phyloP scores from a whole-genome alignment of 2,797 vertebrate genomes.

The Alauda arvensis region DNA sequence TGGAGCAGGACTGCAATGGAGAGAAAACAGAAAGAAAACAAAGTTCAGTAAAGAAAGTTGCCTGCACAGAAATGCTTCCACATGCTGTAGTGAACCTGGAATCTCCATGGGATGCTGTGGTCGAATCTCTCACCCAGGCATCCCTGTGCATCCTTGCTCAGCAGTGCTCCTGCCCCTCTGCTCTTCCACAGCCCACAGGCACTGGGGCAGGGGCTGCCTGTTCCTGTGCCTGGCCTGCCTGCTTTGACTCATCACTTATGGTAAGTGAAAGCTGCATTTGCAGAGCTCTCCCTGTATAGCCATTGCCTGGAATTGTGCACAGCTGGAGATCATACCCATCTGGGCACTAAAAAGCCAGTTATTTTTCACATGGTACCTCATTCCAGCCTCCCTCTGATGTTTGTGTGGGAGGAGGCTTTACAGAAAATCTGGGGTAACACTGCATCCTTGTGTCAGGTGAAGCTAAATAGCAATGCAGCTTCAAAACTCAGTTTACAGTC shows the following conservation, averaged over 20 bases:
- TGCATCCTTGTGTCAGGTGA: slow-evolving; percentile 9
- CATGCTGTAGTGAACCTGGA: background rate
- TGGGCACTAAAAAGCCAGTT: background rate
- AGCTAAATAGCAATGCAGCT: background rate
- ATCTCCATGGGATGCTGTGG: background rate
- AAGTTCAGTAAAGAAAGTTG: background rate
- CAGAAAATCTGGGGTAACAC: background rate
- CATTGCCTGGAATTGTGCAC: background rate
- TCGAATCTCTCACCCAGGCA: background rate
- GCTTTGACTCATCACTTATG: background rate
- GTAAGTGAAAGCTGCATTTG: background rate
- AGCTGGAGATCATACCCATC: background rate
- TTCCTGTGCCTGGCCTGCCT: background rate
- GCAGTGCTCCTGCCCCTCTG: background rate
- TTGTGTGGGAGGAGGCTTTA: background rate
- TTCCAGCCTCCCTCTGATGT: background rate
- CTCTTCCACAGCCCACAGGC: background rate
- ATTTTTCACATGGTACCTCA: background rate
- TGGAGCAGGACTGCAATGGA: background rate
- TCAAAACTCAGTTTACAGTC: background rate
- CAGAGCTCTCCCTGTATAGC: background rate
- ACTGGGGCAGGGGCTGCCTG: background rate
- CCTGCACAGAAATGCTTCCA: rapidly evolving
- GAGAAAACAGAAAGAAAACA: background rate
- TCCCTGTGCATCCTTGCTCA: background rate